These are phyloP conservation scores for Mesopsocus fuscifrons DNA, from an alignment of 2,888 invertebrate genomes.

Conservation along the genomic window DNA sequence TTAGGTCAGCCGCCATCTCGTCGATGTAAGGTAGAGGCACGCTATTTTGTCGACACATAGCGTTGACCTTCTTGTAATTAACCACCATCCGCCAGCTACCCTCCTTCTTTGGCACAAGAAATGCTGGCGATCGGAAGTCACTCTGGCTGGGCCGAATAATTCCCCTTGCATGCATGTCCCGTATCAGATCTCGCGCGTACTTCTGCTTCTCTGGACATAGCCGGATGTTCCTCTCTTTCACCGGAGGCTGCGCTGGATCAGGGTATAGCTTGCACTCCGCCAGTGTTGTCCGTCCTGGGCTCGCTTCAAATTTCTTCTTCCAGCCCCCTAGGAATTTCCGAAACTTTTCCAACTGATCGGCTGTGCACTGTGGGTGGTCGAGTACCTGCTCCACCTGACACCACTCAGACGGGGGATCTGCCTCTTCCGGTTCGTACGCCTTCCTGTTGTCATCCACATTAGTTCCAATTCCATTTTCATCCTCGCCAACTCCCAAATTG, in stretches of 20 bases:
- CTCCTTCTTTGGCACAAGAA: not conserved
- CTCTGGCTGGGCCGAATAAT: not conserved
- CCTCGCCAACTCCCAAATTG: slow-evolving; percentile 7
- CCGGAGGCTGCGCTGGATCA: not conserved
- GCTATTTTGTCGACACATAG: not conserved
- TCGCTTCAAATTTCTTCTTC: not conserved
- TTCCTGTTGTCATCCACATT: slow-evolving; percentile 14
- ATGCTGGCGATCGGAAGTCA: not conserved
- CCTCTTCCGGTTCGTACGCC: slow-evolving; percentile 14
- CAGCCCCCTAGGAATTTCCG: not conserved
- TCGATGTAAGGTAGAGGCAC: not conserved
- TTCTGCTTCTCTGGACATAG: not conserved
- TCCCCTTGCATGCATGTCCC: not conserved
- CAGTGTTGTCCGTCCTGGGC: not conserved
- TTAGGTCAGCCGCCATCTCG: not conserved
- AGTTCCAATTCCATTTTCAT: slow-evolving; percentile 11
- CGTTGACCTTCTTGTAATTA: not conserved
- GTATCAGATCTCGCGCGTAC: not conserved
- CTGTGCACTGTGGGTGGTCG: not conserved
- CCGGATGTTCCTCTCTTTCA: not conserved
- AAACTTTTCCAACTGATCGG: not conserved
- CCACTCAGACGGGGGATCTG: too few relatives aligned
- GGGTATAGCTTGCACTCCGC: not conserved
- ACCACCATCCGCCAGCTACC: not conserved
- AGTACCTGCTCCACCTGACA: too few relatives aligned